phyloP scores from a whole-genome alignment of 2,113 vertebrate species.

The Hippocampus abdominalis region DNA sequence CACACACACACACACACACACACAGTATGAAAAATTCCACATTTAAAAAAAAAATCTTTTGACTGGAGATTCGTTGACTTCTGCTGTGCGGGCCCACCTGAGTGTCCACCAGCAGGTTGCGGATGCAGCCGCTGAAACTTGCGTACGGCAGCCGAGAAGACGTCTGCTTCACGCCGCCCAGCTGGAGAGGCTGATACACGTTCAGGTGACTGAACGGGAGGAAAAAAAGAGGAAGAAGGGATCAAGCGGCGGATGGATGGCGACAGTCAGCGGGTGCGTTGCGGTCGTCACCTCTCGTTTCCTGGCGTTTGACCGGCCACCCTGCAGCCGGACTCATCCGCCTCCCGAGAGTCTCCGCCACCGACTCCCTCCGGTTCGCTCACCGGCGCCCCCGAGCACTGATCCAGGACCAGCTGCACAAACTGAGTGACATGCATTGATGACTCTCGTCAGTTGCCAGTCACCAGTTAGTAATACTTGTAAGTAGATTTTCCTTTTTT shows the following conservation, averaged over 20 bases:
- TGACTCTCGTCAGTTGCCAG: neutral
- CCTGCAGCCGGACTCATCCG: slow-evolving; percentile 76
- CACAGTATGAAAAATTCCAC: neutral
- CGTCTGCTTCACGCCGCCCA: slow-evolving; percentile 80
- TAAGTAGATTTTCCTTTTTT: too few relatives aligned
- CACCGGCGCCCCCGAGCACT: slow-evolving; percentile 68
- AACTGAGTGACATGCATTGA: slow-evolving; percentile 52
- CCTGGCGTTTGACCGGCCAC: slow-evolving; percentile 75
- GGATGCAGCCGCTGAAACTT: slow-evolving; percentile 81
- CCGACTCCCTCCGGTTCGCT: slow-evolving; percentile 53
- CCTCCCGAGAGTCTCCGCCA: slow-evolving; percentile 48
- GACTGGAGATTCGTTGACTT: too few relatives aligned
- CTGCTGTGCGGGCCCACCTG: slow-evolving; percentile 67
- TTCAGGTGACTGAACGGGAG: slow-evolving; percentile 69
- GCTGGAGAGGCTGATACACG: slow-evolving; percentile 80
- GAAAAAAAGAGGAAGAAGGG: neutral
- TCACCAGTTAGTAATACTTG: too few relatives aligned
- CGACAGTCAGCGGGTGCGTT: neutral
- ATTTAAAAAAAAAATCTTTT: too few relatives aligned
- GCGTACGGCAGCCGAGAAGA: slow-evolving; percentile 63
- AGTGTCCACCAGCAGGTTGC: slow-evolving; percentile 79
- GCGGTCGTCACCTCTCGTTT: slow-evolving; percentile 71
- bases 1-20: slow-evolving; percentile 14
- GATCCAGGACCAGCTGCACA: slow-evolving; percentile 83
- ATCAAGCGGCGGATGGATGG: neutral